Evolutionary conservation across 2,888 invertebrate species (phyloP), one percentile per base, ranked within the genome.

Genomic region (Stenotaenia linearis): DNA sequence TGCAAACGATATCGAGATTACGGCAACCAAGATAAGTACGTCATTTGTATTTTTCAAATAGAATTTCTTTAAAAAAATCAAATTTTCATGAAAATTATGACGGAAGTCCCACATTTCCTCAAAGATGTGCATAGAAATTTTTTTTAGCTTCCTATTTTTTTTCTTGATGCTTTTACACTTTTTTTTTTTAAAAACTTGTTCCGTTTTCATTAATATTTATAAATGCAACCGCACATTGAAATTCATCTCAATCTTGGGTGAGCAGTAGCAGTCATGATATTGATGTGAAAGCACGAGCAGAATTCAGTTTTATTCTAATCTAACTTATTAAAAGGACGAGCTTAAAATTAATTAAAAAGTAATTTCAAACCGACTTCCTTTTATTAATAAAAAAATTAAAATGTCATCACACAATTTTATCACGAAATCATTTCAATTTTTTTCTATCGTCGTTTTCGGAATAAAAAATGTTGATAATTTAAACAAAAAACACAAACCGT

Each of bases 1-100:
- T 82, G 82, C 50, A 82, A 82, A 81, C 80, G 82, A 80, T 82
- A 80, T 23, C 25, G 77, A 4, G 61, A 56, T 23, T 75, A 61
- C 12, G 32, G 35, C 77, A 50, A 77, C 12, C 79, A 79, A 35
- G 56, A 50, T n/a, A 79, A 80, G 82, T 81, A 78, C 61, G 78
- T 21, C 15, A 30, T 76, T 74, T 23, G 23, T 23, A 18, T 61
- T 15, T 1, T 50, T 50, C 12, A 10, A 30, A 1, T 78, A 18
- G 23, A 9, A 2, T n/a, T 18, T 75, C 23, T 18, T 30, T n/a
- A n/a, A n/a, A n/a, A n/a, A n/a, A n/a, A n/a, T n/a, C n/a, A n/a
- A n/a, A n/a, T n/a, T n/a, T n/a, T n/a, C n/a, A n/a, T n/a, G n/a
- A n/a, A n/a, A n/a, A 77, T 61, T 61, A 25, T 25, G 4, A 25